Evolutionary conservation across 2,888 invertebrate species (phyloP), one percentile per base, ranked within the genome.

Genomic region (Zeuzera pyrina): DNA sequence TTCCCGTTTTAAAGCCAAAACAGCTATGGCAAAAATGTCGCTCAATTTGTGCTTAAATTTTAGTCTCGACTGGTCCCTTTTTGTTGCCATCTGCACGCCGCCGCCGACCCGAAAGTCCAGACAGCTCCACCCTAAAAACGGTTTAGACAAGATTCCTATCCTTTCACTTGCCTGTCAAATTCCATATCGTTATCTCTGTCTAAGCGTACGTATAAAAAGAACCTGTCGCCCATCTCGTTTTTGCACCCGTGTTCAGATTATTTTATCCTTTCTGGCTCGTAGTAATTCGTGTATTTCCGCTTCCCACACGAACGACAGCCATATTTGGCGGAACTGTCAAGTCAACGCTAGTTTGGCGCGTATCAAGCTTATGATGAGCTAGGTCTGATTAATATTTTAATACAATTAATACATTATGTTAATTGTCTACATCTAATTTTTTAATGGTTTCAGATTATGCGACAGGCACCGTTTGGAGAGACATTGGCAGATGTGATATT

Each of bases 71-170:
- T 65, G 65, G 67, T 71, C 73, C 76, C 78, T 81, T 81, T 79
- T 78, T 79, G 77, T 76, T 71, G 57, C 69, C 81, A 83, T 81
- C 79, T 81, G 81, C 79, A 68, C 67, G 65, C 60, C 64, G n/a
- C n/a, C n/a, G 63, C 57, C 66, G 61, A 53, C 62, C 67, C 69
- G 54, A 70, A 67, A 69, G 58, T 76, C 78, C 78, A 79, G 78
- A 79, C 81, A 74, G 74, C 83, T 81, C 83, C 83, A 81, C 83
- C 83, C 83, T 79, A 77, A 78, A 76, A 79, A 78, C 73, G 65
- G 72, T 76, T 79, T 77, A 73, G 65, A 63, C 56, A 53, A 59
- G 57, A 60, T 66, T 70, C 68, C 58, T 69, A 67, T 64, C 65
- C 76, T 57, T 68, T 81, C 73, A 55, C 73, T 64, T 81, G 49